Evolutionary conservation across 35 echinoderm and acorn worm genomes (phyloP).

Genomic region (Stichopus chloronotus): DNA sequence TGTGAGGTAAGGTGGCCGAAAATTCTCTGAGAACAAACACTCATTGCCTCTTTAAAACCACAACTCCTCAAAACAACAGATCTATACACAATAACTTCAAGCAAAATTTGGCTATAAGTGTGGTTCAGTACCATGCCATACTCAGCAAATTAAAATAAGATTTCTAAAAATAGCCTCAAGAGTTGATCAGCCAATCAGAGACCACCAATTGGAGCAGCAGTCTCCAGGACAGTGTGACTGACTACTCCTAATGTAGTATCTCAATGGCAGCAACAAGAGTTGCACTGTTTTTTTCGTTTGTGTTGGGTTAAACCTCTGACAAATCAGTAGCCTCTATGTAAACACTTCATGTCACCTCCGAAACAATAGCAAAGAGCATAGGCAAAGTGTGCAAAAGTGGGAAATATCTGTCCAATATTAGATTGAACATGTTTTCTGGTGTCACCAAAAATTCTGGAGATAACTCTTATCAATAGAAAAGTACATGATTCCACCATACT

Average conservation of each 20-base stretch:
- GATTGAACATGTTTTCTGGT: background rate
- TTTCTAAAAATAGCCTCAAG: slow-evolving; percentile 4
- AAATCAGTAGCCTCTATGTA: background rate
- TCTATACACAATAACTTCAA: background rate
- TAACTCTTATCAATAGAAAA: background rate
- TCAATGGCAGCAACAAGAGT: background rate
- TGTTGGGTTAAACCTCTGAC: background rate
- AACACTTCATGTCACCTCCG: too few species aligned
- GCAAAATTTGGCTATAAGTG: background rate
- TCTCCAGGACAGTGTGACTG: background rate
- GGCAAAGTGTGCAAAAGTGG: slow-evolving; percentile 7
- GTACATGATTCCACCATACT: background rate
- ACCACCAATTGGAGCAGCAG: background rate
- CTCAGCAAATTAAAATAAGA: background rate
- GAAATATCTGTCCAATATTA: background rate
- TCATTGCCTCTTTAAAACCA: too few species aligned
- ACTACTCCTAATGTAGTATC: background rate
- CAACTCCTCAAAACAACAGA: too few species aligned
- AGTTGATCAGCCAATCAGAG: background rate
- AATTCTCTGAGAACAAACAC: too few species aligned
- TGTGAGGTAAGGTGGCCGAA: too few species aligned
- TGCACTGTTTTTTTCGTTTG: background rate
- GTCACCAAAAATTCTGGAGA: too few species aligned
- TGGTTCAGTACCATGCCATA: too few species aligned
- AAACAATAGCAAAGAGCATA: too few species aligned